Evolutionary conservation across 1,140 invertebrate genomes (phyloP).

Genomic region (Psilanteris sp.): DNA sequence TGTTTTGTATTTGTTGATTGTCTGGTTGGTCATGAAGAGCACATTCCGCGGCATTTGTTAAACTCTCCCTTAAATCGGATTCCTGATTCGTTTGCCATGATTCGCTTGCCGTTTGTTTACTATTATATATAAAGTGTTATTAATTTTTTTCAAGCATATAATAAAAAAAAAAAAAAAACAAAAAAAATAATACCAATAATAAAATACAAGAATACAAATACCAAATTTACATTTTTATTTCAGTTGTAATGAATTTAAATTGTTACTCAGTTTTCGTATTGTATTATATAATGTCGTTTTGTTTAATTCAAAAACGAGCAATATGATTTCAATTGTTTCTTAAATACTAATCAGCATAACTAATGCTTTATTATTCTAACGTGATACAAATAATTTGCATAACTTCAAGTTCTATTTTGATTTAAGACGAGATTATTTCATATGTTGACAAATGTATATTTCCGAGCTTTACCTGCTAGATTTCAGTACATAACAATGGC

Average conservation of each 20-base stretch:
- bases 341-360: no score
- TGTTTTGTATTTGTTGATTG: constrained; percentile 66
- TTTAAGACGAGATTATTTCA: constrained; percentile 16
- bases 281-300: no score
- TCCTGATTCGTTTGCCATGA: constrained; percentile 69
- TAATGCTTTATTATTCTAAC: no score
- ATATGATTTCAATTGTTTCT: no score
- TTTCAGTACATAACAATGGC: constrained; percentile 69
- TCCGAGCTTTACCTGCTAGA: constrained; percentile 69
- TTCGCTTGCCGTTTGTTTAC: constrained; percentile 67
- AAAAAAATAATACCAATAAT: no score
- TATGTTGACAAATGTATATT: constrained; percentile 29
- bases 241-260: no score
- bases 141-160: neutral
- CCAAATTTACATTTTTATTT: no score
- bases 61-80: constrained; percentile 51
- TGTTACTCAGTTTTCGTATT: no score
- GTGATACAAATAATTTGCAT: no score
- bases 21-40: constrained; percentile 64
- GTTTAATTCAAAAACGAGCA: no score
- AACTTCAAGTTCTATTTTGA: constrained; percentile 16
- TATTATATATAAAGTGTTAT: constrained; percentile 38
- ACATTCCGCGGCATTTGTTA: constrained; percentile 67
- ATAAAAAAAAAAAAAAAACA: constrained; percentile 6
- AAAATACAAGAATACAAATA: no score